Base-by-base conservation (phyloP, 2,113 vertebrate genomes). In the Pygoscelis adeliae region DNA sequence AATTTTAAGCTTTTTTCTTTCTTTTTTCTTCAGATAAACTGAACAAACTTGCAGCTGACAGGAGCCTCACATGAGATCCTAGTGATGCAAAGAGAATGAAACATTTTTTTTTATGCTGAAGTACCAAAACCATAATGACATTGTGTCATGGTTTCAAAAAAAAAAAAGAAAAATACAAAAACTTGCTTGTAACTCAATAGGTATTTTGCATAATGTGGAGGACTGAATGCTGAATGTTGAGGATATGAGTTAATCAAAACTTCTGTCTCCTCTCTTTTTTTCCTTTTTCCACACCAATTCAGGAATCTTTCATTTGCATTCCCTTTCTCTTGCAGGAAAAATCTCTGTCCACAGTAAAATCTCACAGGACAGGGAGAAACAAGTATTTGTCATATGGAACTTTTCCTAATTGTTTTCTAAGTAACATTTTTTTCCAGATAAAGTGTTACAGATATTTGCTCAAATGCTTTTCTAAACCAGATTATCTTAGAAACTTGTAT, bases 21-120 rank as follows among this genome's bases (percentile, higher is more conserved):
- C 22, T 27, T 93, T 95, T 81, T 95, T 71, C 76, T 93, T 65
- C 56, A 91, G 38, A 69, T 72, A 91, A 95, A 76, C 80, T n/a
- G 73, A 87, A 67, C 47, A 87, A 87, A 95, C 83, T 95, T 79
- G 72, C 66, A 82, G 47, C 65, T 93, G 69, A 82, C 61, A 78
- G 72, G 92, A 89, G 32, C 61, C 70, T 97, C 61, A 15, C 63
- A 26, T 49, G 72, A 90, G 83, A 92, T 89, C 50, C 69, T 93
- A 92, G 96, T 72, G 61, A 95, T 47, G 58, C 87, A 74, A 79
- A 94, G 84, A 91, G 65, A 89, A 76, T 22, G 11, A 82, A 93
- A 79, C 20, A 27, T 87, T 87, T 52, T 85, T 85, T 93, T 83
- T 61, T 90, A 58, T 73, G 84, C 90, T 65, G 78, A 76, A 93